Evolutionary conservation across 2,797 vertebrate genomes (phyloP).

Genomic region (Danio albolineatus): DNA sequence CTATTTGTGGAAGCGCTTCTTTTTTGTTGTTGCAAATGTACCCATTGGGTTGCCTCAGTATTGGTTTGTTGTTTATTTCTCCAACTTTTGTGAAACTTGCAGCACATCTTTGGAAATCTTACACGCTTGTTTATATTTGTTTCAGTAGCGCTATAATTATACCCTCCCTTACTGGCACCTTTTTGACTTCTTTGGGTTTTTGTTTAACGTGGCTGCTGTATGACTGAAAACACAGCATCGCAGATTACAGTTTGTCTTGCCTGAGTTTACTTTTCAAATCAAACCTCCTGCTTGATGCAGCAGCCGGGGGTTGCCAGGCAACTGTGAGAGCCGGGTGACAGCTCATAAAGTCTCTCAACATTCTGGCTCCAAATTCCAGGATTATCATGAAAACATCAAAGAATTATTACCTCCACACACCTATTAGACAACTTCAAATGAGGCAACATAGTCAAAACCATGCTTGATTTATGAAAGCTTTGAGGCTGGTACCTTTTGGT

Average conservation of each 20-base stretch:
- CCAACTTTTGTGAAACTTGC: not conserved
- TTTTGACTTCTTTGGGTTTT: not conserved
- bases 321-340: conserved; percentile 75
- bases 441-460: conserved; percentile 23
- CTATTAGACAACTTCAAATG: conserved; percentile 31
- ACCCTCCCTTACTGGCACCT: conserved; percentile 26
- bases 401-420: conserved; percentile 6
- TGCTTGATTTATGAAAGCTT: not conserved
- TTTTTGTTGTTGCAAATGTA: not conserved
- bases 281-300: conserved; percentile 69
- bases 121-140: conserved; percentile 36
- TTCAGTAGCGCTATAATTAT: conserved; percentile 46
- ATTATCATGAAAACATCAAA: conserved; percentile 42
- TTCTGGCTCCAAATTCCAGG: conserved; percentile 62
- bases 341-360: conserved; percentile 70
- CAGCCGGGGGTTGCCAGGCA: conserved; percentile 80
- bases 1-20: too few relatives aligned
- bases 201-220: conserved; percentile 32
- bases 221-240: conserved; percentile 58
- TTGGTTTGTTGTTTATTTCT: not conserved
- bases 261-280: conserved; percentile 71
- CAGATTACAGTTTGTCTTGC: conserved; percentile 67
- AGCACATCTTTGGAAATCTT: not conserved
- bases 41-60: not conserved
- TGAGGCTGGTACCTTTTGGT: not conserved